Base-by-base conservation (phyloP, 2,888 invertebrate species). In the Heliconius hortense region DNA sequence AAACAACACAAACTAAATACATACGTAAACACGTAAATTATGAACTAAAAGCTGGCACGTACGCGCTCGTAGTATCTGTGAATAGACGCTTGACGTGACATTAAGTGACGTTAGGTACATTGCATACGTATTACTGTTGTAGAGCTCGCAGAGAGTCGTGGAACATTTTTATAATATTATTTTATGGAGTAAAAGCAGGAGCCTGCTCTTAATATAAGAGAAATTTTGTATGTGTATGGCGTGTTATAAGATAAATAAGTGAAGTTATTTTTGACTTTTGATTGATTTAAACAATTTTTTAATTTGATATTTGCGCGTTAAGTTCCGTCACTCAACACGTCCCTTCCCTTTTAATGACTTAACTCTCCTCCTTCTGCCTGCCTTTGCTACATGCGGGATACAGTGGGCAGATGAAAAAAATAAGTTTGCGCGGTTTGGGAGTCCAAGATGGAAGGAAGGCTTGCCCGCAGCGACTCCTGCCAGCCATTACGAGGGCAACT, bases 1-100 rank as follows among this genome's bases (percentile, higher is more conserved):
- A 43, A 26, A 15, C 39, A 39, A 43, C 15, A 66, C 35, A 56
- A 69, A 35, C 53, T 35, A 56, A 69, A 53, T 68, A 68, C 48
- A 53, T 53, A 69, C 56, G 69, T 56, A 69, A 69, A 69, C 69
- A 56, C 56, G 56, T 56, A 69, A 56, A 35, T 56, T 69, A 56
- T 56, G 24, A 8, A 56, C 53, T 56, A 69, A 69, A 56, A 69
- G 69, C 69, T 69, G 53, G 69, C 56, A 53, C 35, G 69, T 69
- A 69, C 56, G 69, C 18, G 69, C 56, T 35, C n/a, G 35, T 56
- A 56, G 56, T 31, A 24, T 31, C 69, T 69, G 69, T 69, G 69
- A 69, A 69, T 69, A 56, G 69, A 69, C 56, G 35, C 69, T 69
- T 69, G 69, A 69, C 69, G 69, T 69, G 69, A 69, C 69, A 56